Percentiles rank a stretch among this genome's conserved stretches.
Conservation (phyloP, 2,797 vertebrate species). For the Sorex maritimensis region DNA sequence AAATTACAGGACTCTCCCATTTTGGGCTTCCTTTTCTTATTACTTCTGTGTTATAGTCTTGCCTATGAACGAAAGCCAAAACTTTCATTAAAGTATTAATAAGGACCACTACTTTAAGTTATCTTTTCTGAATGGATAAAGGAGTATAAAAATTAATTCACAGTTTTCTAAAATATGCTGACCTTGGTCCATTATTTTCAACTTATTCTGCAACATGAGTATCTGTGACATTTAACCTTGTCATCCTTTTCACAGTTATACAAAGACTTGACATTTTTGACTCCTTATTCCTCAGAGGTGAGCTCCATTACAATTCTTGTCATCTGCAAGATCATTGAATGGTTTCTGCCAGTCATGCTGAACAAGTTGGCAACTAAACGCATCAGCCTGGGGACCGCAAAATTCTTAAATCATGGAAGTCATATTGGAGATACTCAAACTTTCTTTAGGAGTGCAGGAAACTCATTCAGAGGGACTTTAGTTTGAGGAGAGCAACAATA, state of each 20-base stretch:
- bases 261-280: background rate
- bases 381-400: background rate
- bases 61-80: background rate
- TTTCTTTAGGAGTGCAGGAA: background rate
- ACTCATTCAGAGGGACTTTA: background rate
- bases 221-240: background rate
- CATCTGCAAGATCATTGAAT: background rate
- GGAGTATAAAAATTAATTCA: background rate
- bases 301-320: background rate
- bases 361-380: background rate
- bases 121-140: background rate
- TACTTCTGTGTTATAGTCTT: constrained; percentile 28
- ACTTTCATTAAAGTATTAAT: background rate
- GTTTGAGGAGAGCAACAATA: background rate
- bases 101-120: background rate
- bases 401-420: constrained; percentile 11
- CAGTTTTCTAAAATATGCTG: background rate
- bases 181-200: background rate
- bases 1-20: constrained; percentile 15
- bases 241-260: background rate
- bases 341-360: background rate
- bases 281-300: background rate
- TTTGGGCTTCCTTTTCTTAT: background rate
- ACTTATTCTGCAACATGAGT: background rate
- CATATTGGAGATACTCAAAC: background rate